phyloP scores from a whole-genome alignment of 2,888 invertebrate species.

The Palloptera scutellata region DNA sequence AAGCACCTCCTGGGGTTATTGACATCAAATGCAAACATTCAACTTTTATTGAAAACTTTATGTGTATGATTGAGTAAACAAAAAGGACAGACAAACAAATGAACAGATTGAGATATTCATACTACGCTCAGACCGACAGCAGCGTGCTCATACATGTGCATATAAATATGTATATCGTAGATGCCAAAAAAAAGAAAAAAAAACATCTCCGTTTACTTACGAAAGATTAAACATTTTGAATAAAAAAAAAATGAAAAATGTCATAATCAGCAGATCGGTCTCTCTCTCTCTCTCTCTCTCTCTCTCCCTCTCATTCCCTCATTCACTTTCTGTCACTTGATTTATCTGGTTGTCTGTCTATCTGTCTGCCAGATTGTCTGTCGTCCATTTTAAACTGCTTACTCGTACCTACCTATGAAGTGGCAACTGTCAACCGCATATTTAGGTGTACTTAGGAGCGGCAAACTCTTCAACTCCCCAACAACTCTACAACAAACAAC shows the following conservation, averaged over 20 bases:
- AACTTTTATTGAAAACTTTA: slow-evolving; percentile 29
- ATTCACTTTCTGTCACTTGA: neutral
- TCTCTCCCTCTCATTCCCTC: neutral
- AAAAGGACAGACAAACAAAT: slow-evolving; percentile 8
- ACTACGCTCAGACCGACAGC: neutral
- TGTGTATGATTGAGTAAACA: slow-evolving; percentile 28
- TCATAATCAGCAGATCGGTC: neutral
- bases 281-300: slow-evolving; percentile 10
- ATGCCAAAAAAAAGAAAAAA: too few species aligned
- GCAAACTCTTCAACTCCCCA: too few species aligned
- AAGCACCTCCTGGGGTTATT: slow-evolving; percentile 15
- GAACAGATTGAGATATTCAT: slow-evolving; percentile 4
- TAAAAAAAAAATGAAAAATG: too few species aligned
- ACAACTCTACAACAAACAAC: too few species aligned
- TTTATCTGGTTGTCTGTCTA: neutral
- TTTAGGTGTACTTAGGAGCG: too few species aligned
- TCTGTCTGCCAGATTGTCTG: neutral
- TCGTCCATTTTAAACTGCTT: neutral
- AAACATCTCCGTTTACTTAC: too few species aligned
- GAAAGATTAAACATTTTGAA: too few species aligned
- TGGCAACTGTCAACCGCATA: too few species aligned
- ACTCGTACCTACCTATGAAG: too few species aligned
- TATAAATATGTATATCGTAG: too few species aligned
- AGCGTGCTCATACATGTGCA: too few species aligned
- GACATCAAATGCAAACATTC: slow-evolving; percentile 16